Conservation (phyloP, 2,888 invertebrate species). For the Poecilobothrus nobilitatus region DNA sequence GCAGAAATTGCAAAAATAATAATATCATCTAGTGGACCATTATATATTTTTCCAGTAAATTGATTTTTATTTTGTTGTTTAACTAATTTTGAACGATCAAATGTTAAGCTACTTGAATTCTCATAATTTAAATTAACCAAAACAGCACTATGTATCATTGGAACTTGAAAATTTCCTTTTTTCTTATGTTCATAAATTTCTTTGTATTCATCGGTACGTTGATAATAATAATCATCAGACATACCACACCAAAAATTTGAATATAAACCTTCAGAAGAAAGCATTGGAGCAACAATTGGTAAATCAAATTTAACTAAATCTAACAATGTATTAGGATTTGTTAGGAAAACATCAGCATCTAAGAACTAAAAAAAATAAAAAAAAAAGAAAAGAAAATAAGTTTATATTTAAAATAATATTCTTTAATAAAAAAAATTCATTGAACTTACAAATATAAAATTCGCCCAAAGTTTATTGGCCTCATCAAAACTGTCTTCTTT, state of each 20-base stretch:
- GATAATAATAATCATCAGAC: conserved; percentile 74
- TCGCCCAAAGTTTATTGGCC: conserved; percentile 75
- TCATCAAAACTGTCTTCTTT: conserved; percentile 66
- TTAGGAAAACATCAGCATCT: conserved; percentile 77
- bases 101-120: conserved; percentile 61
- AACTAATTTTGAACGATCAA: conserved; percentile 44
- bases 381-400: not conserved
- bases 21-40: conserved; percentile 83
- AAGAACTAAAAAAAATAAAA: conserved; percentile 54
- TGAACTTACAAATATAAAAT: conserved; percentile 72
- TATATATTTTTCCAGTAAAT: conserved; percentile 47
- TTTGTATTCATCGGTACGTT: conserved; percentile 75
- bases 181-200: conserved; percentile 62
- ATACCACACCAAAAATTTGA: conserved; percentile 97
- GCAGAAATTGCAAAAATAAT: conserved; percentile 84
- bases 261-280: conserved; percentile 77
- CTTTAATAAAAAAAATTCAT: not conserved
- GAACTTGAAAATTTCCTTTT: conserved; percentile 71
- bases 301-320: conserved; percentile 54
- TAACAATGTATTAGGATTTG: conserved; percentile 55
- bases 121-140: conserved; percentile 61
- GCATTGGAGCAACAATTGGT: conserved; percentile 72
- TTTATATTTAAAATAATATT: not conserved
- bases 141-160: conserved; percentile 86
- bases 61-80: conserved; percentile 25